phyloP scores from a whole-genome alignment of 2,113 vertebrate genomes.

The Tachycineta bicolor region DNA sequence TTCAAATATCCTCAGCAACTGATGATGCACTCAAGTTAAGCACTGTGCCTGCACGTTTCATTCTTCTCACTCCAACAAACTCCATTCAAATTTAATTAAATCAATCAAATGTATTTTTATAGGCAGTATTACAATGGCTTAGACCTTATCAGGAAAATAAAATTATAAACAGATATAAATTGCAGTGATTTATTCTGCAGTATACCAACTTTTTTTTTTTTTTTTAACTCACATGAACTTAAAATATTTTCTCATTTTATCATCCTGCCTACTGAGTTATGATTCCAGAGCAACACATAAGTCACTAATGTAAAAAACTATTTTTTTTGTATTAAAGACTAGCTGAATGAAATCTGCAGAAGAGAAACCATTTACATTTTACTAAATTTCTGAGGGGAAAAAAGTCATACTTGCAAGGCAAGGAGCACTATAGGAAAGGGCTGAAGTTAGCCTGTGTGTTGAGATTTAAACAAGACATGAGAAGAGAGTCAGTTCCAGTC shows the following conservation, averaged over 20 bases:
- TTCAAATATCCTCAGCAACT: not conserved
- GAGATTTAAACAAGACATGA: not conserved
- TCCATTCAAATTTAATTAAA: not conserved
- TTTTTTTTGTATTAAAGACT: not conserved
- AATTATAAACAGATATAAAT: not conserved
- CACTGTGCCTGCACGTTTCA: not conserved
- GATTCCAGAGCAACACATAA: not conserved
- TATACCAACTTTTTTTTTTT: not conserved
- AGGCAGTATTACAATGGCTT: not conserved
- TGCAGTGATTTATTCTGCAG: not conserved
- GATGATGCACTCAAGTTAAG: not conserved
- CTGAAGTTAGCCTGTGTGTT: not conserved
- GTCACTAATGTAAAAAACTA: not conserved
- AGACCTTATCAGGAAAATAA: not conserved
- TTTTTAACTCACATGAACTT: not conserved
- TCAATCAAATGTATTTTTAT: not conserved
- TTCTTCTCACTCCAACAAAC: not conserved
- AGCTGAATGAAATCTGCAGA: not conserved
- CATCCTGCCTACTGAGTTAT: not conserved
- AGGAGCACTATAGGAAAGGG: not conserved
- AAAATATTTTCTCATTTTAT: not conserved
- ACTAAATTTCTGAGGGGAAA: not conserved
- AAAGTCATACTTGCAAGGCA: not conserved
- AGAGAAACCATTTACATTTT: not conserved
- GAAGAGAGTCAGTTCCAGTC: not conserved